A percentile compares a stretch with the other conserved stretches of the same genome.
Evolutionary conservation across 2,113 vertebrate genomes (phyloP).

Genomic region (Tursiops truncatus): DNA sequence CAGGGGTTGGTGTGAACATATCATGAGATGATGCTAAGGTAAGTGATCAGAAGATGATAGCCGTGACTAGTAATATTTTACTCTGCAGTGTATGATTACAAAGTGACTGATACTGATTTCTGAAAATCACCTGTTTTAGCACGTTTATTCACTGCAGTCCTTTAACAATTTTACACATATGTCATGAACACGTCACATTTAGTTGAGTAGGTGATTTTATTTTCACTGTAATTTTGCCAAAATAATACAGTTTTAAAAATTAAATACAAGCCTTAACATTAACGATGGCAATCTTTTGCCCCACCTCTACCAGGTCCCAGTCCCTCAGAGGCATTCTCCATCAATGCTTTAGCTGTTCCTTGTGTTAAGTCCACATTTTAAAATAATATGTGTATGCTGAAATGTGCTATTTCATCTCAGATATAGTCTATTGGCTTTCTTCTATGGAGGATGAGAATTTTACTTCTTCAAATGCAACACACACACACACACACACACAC

Average conservation of each 20-base stretch:
- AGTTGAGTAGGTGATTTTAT: constrained; percentile 1
- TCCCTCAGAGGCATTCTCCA: neutral
- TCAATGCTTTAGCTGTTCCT: neutral
- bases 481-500: neutral
- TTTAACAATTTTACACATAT: neutral
- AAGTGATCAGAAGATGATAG: neutral
- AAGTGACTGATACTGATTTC: neutral
- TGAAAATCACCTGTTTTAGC: neutral
- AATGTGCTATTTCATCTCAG: neutral
- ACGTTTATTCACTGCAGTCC: neutral
- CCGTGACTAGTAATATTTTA: neutral
- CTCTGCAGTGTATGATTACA: neutral
- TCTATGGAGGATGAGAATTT: neutral
- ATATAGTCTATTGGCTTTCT: neutral
- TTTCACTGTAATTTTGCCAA: constrained; percentile 35
- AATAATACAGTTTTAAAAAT: constrained; percentile 28
- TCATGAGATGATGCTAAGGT: neutral
- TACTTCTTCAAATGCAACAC: neutral
- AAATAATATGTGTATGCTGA: neutral
- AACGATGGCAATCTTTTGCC: neutral
- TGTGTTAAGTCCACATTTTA: neutral
- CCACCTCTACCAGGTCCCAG: neutral
- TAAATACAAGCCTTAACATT: neutral
- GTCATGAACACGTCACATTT: neutral
- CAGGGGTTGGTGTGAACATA: neutral